Evolutionary conservation across 2,888 invertebrate genomes (phyloP), one percentile per base, ranked within the genome.

Genomic region (Hedya salicella): DNA sequence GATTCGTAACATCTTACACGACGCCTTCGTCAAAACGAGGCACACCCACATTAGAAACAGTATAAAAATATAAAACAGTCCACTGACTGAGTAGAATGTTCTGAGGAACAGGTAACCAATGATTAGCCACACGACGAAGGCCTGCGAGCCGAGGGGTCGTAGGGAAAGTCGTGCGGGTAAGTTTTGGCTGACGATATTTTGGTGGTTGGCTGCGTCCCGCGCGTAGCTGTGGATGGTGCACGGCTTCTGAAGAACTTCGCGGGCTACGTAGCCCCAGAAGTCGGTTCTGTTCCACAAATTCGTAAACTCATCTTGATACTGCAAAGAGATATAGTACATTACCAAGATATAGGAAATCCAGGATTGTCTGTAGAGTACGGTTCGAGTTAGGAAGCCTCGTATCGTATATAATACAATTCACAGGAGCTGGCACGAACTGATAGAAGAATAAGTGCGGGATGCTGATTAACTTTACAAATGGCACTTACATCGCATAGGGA

Each of bases 221-320:
- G 95, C 93, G 68, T 95, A 94, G 8, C 91, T 93, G 67, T 94
- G 93, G 50, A 95, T 93, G 2, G 93, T 93, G 16, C 93, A 92
- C 0, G 96, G 96, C 17, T 93, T 91, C 62, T 93, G 92, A 42
- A 96, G 78, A 13, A 96, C 78, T 78, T 95, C 95, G 16, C 95
- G 93, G 1, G 93, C 88, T 4, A 96, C 78, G 62, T 92, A 92
- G 4, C 96, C 96, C 59, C 91, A 81, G 70, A 95, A 94, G 69
- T 94, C 95, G 17, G 91, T 84, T 72, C 94, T 93, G 69, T 93
- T 92, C 91, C 97, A 98, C 2, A 94, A 77, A 36, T 87, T 88
- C 67, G 93, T 86, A 69, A 98, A 94, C 72, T 95, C 94, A 6
- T 90, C 85, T 13, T 93, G 93, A 85, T 95, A 96, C 97, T 98